Evolutionary conservation across 2,797 vertebrate genomes (phyloP), one percentile per base, ranked within the genome.

Genomic region (Rhinogobio ventralis): DNA sequence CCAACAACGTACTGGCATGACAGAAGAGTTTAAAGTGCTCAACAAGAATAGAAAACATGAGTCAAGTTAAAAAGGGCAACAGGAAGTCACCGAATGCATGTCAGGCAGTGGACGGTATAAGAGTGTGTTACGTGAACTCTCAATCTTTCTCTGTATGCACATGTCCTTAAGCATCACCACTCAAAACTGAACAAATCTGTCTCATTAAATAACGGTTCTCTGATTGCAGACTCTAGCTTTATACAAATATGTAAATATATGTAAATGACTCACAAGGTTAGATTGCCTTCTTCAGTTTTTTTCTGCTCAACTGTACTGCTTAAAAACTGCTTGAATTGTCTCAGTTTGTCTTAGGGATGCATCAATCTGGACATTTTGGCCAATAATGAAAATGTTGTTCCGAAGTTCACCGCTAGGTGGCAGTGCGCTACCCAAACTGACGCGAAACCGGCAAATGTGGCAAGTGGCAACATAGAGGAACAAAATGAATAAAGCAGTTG

Each of bases 261-360:
- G 64, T 14, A 81, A 81, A 71, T 72, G 46, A 39, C 7, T 81
- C 49, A 0, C 10, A 46, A 36, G 66, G 14, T 62, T 28, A 30
- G 23, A 80, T 49, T 79, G 28, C 28, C 68, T 62, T 64, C 55
- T 64, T n/a, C 25, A 28, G 76, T 46, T 79, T 51, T 14, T 55
- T 39, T 53, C 4, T 8, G 30, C 28, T 45, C 19, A 53, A 33
- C 28, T 30, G 10, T 67, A 25, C 9, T 76, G 33, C 33, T 39
- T 25, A 28, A 28, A 62, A 45, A 55, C 30, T 4, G 25, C 19
- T 33, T 55, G 20, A 55, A 76, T 57, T 33, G 33, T 23, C 20
- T 57, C 42, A 17, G 42, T 11, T 51, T 20, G 28, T 73, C 10
- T 74, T 4, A 13, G 46, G 19, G 2, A 53, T 53, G 49, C 2